Evolutionary conservation across 1,140 invertebrate species (phyloP), one percentile per base, ranked within the genome.

Genomic region (Chironomus striatipennis): DNA sequence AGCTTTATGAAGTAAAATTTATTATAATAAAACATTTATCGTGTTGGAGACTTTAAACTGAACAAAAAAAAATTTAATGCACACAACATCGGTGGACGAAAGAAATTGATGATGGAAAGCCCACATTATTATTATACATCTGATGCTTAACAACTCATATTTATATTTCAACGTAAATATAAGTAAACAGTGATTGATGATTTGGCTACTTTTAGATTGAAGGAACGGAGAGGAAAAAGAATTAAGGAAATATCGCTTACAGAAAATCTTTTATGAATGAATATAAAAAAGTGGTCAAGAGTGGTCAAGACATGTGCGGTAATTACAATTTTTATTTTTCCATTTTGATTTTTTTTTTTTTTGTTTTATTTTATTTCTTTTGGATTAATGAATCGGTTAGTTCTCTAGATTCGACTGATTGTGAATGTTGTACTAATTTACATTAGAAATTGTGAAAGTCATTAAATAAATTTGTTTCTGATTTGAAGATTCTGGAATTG

Each of bases 241-340:
- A 34, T 34, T 34, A 34, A 34, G 24, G 24, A 34, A 34, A 70
- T 70, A 70, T 70, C 65, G 65, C 65, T 70, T 21, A 70, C 20
- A 21, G 20, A 18, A 70, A 20, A 70, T 70, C 65, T 70, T 70
- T 70, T 70, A 70, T 70, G 65, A 70, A 70, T 70, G 65, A 70
- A 70, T 18, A 47, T 47, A 57, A 57, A 57, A 70, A 70, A 9
- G 1, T 34, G 24, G 24, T 34, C n/a, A n/a, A n/a, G n/a, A n/a
- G n/a, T n/a, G n/a, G n/a, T n/a, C n/a, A 34, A 34, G 24, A 34
- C 24, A 34, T 34, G 24, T 34, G 24, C 65, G 18, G 18, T 70
- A 70, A 70, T 70, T 70, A 70, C 65, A 18, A 20, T 8, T 9
- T 21, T 70, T 18, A 34, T 34, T 34, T 2, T 34, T 34, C 24